These are phyloP conservation scores for Scolopax mira DNA, from an alignment of 2,113 vertebrate genomes.

Conservation along the genomic window DNA sequence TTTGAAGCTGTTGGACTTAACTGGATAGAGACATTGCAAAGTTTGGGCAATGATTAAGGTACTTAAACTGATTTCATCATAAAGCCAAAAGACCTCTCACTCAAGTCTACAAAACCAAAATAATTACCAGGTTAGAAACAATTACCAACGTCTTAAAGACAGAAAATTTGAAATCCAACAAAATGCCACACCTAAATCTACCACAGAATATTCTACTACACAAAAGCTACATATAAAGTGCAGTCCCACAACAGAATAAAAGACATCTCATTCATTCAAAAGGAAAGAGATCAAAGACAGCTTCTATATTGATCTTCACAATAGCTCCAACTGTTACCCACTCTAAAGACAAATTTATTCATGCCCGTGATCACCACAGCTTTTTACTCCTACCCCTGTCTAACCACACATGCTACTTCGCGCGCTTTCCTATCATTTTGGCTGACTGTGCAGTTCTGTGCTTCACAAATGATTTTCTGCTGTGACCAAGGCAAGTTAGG, in stretches of 20 bases:
- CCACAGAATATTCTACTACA: not conserved
- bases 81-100: not conserved
- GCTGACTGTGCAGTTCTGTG: not conserved
- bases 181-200: not conserved
- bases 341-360: not conserved
- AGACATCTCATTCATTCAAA: not conserved
- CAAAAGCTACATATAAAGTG: not conserved
- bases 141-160: not conserved
- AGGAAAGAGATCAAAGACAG: not conserved
- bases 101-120: not conserved
- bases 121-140: not conserved
- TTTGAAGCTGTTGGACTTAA: not conserved
- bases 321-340: not conserved
- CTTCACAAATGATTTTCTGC: not conserved
- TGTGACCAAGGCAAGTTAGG: not conserved
- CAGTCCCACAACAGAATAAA: not conserved
- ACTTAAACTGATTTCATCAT: not conserved
- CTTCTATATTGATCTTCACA: not conserved
- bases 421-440: not conserved
- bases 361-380: not conserved
- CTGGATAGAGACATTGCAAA: not conserved
- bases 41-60: not conserved
- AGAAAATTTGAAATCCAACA: not conserved
- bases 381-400: not conserved
- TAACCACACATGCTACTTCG: not conserved